Evolutionary conservation across 1,140 invertebrate genomes (phyloP), one percentile per base, ranked within the genome.

Genomic region (Sycophila sp.): DNA sequence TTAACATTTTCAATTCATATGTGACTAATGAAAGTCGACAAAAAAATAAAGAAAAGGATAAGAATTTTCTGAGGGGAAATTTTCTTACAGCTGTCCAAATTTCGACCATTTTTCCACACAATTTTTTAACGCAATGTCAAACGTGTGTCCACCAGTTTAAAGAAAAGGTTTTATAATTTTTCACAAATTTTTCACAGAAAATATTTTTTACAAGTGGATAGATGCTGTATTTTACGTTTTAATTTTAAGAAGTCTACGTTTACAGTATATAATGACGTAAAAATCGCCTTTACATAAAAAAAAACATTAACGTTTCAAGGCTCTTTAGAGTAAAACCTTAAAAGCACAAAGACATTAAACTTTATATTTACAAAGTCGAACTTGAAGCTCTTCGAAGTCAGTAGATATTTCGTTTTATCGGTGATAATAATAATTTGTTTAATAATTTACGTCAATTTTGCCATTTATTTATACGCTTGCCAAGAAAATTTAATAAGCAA

Each of bases 171-270:
- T 30, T 32, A 58, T 32, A 8, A 36, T 13, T 58, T 58, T 58
- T 58, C 55, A 58, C 28, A 58, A 58, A 11, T 58, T 58, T 58
- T 58, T 24, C 19, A 58, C 55, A 24, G 1, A 53, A n/a, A 26
- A 34, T 58, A 26, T 58, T 58, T 22, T n/a, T 15, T 22, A 58
- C n/a, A 17, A 36, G 36, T 34, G 17, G 19, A 17, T 58, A 58
- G 19, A 58, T 38, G 8, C 49, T 30, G 24, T 53, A 13, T 53
- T n/a, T 53, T 30, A 26, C n/a, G n/a, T n/a, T 22, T 47, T 47
- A 3, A 10, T 47, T 47, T 47, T 47, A 22, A 42, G 26, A 30
- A 47, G 19, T 22, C n/a, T n/a, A 11, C 7, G 42, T 47, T 47
- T 17, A 47, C 7, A 4, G 24, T 47, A 0, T n/a, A 15, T 7